A percentile compares a stretch with the other conserved stretches of the same genome.
These are phyloP conservation scores for Channallabes apus DNA, from an alignment of 2,797 vertebrate genomes.

Conservation along the genomic window DNA sequence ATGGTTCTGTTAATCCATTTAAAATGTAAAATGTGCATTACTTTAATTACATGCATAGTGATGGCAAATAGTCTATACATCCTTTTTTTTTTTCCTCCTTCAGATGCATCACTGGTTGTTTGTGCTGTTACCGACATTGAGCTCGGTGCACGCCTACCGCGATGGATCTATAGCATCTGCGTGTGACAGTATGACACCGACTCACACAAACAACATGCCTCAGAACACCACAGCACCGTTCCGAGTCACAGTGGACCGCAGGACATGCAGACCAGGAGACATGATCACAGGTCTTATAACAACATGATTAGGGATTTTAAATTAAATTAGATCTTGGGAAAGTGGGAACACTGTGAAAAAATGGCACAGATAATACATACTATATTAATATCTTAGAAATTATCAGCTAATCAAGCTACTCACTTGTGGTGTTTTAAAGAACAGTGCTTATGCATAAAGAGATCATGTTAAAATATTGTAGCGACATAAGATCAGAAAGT, in stretches of 20 bases:
- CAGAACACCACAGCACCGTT: slow-evolving; percentile 53
- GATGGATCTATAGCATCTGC: slow-evolving; percentile 55
- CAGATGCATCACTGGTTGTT: slow-evolving; percentile 23
- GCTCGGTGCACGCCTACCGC: slow-evolving; percentile 47
- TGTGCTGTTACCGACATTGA: slow-evolving; percentile 19
- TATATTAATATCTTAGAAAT: neutral
- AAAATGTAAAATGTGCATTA: neutral
- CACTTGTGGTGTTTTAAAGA: neutral
- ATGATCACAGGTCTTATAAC: slow-evolving; percentile 48
- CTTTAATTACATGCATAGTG: neutral
- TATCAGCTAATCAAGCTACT: neutral
- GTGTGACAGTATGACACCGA: slow-evolving; percentile 58
- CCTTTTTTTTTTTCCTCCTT: neutral
- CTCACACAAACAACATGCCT: slow-evolving; percentile 20
- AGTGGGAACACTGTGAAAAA: neutral
- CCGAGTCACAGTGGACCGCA: slow-evolving; percentile 45
- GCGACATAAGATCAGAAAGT: too few relatives aligned
- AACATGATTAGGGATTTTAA: neutral
- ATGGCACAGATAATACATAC: neutral
- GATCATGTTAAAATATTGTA: neutral
- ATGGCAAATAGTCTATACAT: neutral
- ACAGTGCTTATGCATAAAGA: neutral
- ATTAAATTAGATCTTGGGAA: neutral
- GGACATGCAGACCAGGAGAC: slow-evolving; percentile 59
- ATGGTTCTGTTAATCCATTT: neutral